Evolutionary conservation across 1,140 invertebrate genomes (phyloP).

Genomic region (Drosophila pandora): DNA sequence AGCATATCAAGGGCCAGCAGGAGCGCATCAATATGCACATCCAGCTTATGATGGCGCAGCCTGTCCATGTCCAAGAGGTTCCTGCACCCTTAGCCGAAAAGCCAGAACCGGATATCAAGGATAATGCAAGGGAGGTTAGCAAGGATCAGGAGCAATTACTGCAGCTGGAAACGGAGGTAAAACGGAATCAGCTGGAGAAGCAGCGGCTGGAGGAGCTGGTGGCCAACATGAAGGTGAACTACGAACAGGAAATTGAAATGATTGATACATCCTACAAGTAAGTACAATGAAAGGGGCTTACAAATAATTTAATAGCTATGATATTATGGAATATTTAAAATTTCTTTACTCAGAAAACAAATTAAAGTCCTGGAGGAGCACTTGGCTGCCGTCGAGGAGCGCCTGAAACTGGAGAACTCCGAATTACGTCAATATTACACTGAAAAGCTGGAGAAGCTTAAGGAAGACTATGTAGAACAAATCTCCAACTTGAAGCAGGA

Average conservation of each 20-base stretch:
- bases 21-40: constrained; percentile 85
- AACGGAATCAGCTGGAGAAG: constrained; percentile 83
- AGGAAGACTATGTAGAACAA: constrained; percentile 80
- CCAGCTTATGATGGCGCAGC: constrained; percentile 84
- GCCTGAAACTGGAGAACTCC: constrained; percentile 82
- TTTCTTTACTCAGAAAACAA: constrained; percentile 82
- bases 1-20: constrained; percentile 84
- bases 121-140: constrained; percentile 14
- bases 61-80: constrained; percentile 34
- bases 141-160: constrained; percentile 51
- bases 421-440: constrained; percentile 69
- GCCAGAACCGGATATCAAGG: constrained; percentile 6
- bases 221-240: constrained; percentile 77
- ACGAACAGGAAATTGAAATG: constrained; percentile 85
- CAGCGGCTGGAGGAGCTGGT: constrained; percentile 77
- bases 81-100: neutral
- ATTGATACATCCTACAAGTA: constrained; percentile 85
- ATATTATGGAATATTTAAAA: neutral
- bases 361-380: constrained; percentile 84
- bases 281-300: constrained; percentile 14
- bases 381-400: constrained; percentile 80
- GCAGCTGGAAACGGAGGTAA: constrained; percentile 79
- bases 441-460: constrained; percentile 79
- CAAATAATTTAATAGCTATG: too few relatives aligned
- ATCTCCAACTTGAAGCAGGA: constrained; percentile 74